Conservation (phyloP, 2,888 invertebrate genomes). For the Hirtodrosophila trivittata region DNA sequence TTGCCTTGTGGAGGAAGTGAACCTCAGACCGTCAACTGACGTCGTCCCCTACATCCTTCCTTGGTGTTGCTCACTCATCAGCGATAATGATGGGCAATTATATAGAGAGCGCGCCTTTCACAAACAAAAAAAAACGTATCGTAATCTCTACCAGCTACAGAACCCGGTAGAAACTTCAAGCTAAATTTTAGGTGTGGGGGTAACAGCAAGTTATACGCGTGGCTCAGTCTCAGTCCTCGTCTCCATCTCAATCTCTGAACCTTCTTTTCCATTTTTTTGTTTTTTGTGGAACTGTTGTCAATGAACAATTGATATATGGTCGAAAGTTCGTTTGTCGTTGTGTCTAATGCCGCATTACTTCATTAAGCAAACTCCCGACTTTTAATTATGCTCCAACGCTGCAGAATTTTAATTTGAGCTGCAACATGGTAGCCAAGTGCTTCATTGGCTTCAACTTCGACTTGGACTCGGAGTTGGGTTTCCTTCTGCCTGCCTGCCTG, state of each 20-base stretch:
- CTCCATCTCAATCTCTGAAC: too few relatives aligned
- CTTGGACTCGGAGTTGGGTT: background rate
- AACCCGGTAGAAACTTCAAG: too few relatives aligned
- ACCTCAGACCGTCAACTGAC: slow-evolving; percentile 14
- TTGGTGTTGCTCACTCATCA: slow-evolving; percentile 74
- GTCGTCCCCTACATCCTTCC: background rate
- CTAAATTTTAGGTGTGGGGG: background rate
- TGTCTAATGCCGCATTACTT: slow-evolving; percentile 69
- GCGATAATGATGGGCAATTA: slow-evolving; percentile 79
- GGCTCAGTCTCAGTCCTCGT: background rate
- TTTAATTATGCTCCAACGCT: slow-evolving; percentile 70
- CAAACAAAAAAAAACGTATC: slow-evolving; percentile 30
- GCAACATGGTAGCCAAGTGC: slow-evolving; percentile 8
- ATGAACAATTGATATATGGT: slow-evolving; percentile 55
- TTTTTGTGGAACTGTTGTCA: slow-evolving; percentile 43
- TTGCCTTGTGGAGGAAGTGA: slow-evolving; percentile 37
- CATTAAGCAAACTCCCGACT: slow-evolving; percentile 63
- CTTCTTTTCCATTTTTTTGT: background rate
- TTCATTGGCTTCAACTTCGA: background rate
- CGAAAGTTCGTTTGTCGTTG: slow-evolving; percentile 31
- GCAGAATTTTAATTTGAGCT: slow-evolving; percentile 77
- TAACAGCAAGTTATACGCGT: slow-evolving; percentile 8
- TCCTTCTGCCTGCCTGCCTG: slow-evolving; percentile 31
- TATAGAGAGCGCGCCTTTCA: slow-evolving; percentile 54
- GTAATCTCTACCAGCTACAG: slow-evolving; percentile 3